Evolutionary conservation across 2,113 vertebrate species (phyloP), one percentile per base, ranked within the genome.

Genomic region (Apistogramma diplotaenia): DNA sequence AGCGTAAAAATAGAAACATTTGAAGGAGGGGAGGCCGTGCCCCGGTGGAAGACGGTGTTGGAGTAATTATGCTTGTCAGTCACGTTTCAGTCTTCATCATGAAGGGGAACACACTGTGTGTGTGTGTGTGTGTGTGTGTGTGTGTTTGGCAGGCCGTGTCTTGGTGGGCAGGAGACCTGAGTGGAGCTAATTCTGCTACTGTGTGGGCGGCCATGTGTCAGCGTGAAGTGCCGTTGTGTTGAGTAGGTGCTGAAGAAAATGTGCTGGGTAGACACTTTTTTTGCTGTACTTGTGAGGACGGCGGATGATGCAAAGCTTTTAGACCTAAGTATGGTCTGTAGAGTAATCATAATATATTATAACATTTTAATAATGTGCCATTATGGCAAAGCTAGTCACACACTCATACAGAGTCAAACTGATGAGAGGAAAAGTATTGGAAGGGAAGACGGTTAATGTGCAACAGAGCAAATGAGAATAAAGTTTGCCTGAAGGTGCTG

Each of bases 181-280:
- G 89, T 77, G 81, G 55, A 89, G 86, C 91, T 92, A 92, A 91
- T 91, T 90, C 86, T 92, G 91, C 85, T 65, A 16, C 80, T 82
- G 89, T 61, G 89, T 92, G 88, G 87, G 93, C 49, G 85, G 91
- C 84, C 86, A 81, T 89, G 85, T 92, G 86, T 89, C 83, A 83
- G 65, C 13, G 80, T 86, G 78, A 84, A 85, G 81, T 83, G 83
- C 49, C 61, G 55, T 58, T 73, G 60, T 56, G 70, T 62, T 83
- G 81, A 79, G 82, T 72, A 80, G 76, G 88, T 82, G 75, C 61
- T 72, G 16, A 27, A 49, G 59, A 49, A 75, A 75, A 79, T 82
- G 33, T 85, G 78, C 21, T 21, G 5, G 62, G 35, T 79, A 9
- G 59, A 10, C 33, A 19, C 57, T 79, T 54, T 35, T 83, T 21